Evolutionary conservation across 1,140 invertebrate species (phyloP).

Genomic region (Andrena cerasifolii): DNA sequence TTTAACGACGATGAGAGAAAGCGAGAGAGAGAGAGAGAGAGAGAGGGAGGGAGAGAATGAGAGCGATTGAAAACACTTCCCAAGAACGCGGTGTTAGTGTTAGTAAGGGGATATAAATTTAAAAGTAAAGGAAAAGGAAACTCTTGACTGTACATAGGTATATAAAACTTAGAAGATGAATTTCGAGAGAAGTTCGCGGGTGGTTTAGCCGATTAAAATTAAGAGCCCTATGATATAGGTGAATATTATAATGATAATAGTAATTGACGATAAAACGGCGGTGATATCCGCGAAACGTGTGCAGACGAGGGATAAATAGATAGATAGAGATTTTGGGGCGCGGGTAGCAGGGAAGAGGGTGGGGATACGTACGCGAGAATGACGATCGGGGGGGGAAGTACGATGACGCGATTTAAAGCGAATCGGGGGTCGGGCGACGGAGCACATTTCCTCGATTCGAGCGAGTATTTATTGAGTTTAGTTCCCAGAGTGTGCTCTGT

Average conservation of each 20-base stretch:
- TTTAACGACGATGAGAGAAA: conserved; percentile 18
- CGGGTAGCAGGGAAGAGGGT: conserved; percentile 12
- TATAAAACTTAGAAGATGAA: conserved; percentile 48
- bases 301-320: conserved; percentile 13
- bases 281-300: neutral
- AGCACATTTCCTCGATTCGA: conserved; percentile 73
- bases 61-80: conserved; percentile 25
- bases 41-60: conserved; percentile 1
- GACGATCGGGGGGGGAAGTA: conserved; percentile 7
- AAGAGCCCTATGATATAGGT: conserved; percentile 59
- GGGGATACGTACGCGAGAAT: conserved; percentile 1
- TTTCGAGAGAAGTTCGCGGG: conserved; percentile 49
- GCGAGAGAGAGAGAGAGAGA: conserved; percentile 23
- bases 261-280: conserved; percentile 36
- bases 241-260: conserved; percentile 59
- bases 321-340: no score
- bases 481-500: conserved; percentile 70
- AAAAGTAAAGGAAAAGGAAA: no score
- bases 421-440: conserved; percentile 59
- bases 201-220: conserved; percentile 61
- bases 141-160: conserved; percentile 68
- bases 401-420: conserved; percentile 27
- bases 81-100: conserved; percentile 46
- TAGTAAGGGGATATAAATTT: conserved; percentile 33
- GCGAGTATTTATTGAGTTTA: conserved; percentile 74